A percentile compares a stretch with the other conserved stretches of the same genome.
phyloP scores from a whole-genome alignment of 2,113 vertebrate species.

The Psittacara wagleri region DNA sequence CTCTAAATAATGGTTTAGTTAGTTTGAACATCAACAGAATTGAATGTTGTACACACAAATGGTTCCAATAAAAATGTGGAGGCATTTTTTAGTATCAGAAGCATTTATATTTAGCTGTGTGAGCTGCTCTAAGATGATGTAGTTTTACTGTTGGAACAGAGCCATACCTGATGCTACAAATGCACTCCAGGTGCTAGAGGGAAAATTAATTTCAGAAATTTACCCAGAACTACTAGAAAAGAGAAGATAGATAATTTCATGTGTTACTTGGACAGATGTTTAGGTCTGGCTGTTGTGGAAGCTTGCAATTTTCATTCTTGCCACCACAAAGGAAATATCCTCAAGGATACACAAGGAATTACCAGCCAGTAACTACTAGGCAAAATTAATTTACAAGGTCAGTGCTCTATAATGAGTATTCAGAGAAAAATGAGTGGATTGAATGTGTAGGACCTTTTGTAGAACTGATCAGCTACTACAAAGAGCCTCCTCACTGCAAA shows the following conservation, averaged over 20 bases:
- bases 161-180: slow-evolving; percentile 38
- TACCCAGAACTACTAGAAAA: neutral
- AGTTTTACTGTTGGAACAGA: slow-evolving; percentile 1
- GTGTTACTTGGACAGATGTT: slow-evolving; percentile 20
- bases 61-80: slow-evolving; percentile 1
- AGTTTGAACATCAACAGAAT: slow-evolving; percentile 10
- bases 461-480: neutral
- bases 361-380: neutral
- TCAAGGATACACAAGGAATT: neutral
- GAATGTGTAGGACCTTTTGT: neutral
- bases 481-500: neutral
- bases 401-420: neutral
- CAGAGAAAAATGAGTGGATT: neutral
- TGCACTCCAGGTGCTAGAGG: slow-evolving; percentile 22
- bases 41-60: slow-evolving; percentile 8
- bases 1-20: slow-evolving; percentile 14
- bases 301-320: neutral
- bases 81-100: slow-evolving; percentile 23
- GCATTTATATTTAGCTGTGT: neutral
- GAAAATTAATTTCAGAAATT: slow-evolving; percentile 12
- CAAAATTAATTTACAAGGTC: neutral
- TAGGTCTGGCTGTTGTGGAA: neutral
- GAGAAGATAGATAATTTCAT: slow-evolving; percentile 30
- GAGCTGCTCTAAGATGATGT: neutral
- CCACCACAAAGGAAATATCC: neutral